phyloP scores from a whole-genome alignment of 2,113 vertebrate species.

The Dromas ardeola region DNA sequence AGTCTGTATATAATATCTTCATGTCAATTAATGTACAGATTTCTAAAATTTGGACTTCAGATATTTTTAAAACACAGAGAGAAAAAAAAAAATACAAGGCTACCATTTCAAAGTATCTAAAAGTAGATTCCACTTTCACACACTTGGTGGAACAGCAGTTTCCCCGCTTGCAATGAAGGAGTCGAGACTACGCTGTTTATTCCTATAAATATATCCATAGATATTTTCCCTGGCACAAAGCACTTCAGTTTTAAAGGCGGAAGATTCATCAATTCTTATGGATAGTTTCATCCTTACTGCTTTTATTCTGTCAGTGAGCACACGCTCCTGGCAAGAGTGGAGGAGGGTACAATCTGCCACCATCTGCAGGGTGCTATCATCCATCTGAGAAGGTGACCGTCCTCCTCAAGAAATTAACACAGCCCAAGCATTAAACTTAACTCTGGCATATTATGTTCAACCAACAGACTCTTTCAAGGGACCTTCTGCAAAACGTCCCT shows the following conservation, averaged over 20 bases:
- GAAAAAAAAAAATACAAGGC: background rate
- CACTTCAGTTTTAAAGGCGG: conserved; percentile 17
- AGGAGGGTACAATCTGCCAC: conserved; percentile 65
- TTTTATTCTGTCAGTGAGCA: conserved; percentile 35
- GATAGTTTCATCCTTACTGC: conserved; percentile 20
- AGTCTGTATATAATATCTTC: background rate
- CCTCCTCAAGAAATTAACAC: conserved; percentile 44
- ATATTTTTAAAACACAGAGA: background rate
- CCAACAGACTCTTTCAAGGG: background rate
- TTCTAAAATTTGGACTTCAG: background rate
- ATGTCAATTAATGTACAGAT: background rate
- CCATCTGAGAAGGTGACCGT: conserved; percentile 50
- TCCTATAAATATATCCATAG: conserved; percentile 51
- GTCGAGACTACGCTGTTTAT: background rate
- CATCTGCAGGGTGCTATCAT: conserved; percentile 57
- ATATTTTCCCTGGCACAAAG: conserved; percentile 31
- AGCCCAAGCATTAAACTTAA: conserved; percentile 3
- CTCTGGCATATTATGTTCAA: background rate
- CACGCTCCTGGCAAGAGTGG: conserved; percentile 19
- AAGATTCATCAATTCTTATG: conserved; percentile 3
- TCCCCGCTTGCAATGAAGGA: background rate
- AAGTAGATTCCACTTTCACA: conserved; percentile 20
- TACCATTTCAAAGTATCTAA: conserved; percentile 7
- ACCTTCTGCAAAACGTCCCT: background rate
- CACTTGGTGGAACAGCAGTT: background rate